Percentiles rank a stretch among this genome's conserved stretches.
phyloP scores from a whole-genome alignment of 2,113 vertebrate genomes.

The Tychaedon coryphoeus region DNA sequence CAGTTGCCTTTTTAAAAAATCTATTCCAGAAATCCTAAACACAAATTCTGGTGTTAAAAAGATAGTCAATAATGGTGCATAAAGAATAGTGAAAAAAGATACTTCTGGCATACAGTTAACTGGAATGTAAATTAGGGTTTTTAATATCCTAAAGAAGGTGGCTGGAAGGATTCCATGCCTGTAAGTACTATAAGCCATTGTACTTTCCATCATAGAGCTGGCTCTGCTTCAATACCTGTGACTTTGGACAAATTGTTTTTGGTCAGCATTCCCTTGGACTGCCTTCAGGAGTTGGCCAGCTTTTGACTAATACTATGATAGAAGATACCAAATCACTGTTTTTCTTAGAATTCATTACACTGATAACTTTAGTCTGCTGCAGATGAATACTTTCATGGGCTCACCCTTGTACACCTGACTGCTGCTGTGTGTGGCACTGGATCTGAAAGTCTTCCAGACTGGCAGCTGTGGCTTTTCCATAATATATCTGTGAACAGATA shows the following conservation, averaged over 20 bases:
- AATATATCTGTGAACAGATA: background rate
- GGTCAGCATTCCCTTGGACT: background rate
- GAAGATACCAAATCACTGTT: background rate
- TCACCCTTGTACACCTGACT: background rate
- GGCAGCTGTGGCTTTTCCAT: background rate
- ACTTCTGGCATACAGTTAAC: background rate
- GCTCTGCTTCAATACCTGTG: background rate
- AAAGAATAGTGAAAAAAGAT: background rate
- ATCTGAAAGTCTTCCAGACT: background rate
- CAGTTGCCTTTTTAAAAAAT: rapidly evolving
- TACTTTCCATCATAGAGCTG: background rate
- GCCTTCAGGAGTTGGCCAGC: background rate
- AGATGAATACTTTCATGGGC: background rate
- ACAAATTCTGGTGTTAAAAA: background rate
- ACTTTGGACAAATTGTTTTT: background rate
- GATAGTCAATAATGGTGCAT: rapidly evolving
- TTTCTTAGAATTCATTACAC: background rate
- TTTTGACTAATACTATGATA: background rate
- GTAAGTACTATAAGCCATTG: background rate
- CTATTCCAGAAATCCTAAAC: background rate
- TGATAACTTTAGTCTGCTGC: background rate
- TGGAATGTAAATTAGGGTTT: background rate
- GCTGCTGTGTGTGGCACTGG: background rate
- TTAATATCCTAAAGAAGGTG: background rate
- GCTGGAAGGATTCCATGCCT: background rate